These are phyloP conservation scores for Dufourea novaeangliae DNA, from an alignment of 1,140 invertebrate genomes.

Conservation along the genomic window DNA sequence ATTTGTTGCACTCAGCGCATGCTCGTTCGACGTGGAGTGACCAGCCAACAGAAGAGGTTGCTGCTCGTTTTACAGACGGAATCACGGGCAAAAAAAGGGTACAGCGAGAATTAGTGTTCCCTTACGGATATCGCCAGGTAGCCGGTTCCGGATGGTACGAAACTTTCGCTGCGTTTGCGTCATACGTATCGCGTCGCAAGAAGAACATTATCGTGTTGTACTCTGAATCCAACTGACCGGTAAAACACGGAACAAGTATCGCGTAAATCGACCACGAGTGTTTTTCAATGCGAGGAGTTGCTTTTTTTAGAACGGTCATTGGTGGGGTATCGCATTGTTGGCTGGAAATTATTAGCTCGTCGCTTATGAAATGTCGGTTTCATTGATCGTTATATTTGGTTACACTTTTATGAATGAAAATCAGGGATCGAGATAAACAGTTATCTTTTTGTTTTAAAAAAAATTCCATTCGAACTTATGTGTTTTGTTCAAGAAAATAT, in stretches of 20 bases:
- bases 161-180: slow-evolving; percentile 62
- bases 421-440: no score
- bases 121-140: slow-evolving; percentile 34
- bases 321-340: no score
- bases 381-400: no score
- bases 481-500: no score
- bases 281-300: no score
- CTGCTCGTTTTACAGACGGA: slow-evolving; percentile 23
- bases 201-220: slow-evolving; percentile 32
- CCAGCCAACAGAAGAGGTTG: not conserved
- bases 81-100: slow-evolving; percentile 57
- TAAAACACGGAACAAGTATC: slow-evolving; percentile 30
- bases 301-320: no score
- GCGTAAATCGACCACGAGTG: not conserved
- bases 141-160: slow-evolving; percentile 41
- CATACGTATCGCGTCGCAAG: slow-evolving; percentile 40
- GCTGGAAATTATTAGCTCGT: no score
- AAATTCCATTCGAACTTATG: no score
- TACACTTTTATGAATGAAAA: no score
- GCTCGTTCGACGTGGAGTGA: slow-evolving; percentile 3
- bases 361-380: no score
- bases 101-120: slow-evolving; percentile 43
- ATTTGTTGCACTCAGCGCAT: not conserved
- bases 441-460: no score
- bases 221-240: not conserved